Evolutionary conservation across 30 jellyfish, hydroid and myxozoan species (phyloP).

Genomic region (Turritopsis dohrnii): DNA sequence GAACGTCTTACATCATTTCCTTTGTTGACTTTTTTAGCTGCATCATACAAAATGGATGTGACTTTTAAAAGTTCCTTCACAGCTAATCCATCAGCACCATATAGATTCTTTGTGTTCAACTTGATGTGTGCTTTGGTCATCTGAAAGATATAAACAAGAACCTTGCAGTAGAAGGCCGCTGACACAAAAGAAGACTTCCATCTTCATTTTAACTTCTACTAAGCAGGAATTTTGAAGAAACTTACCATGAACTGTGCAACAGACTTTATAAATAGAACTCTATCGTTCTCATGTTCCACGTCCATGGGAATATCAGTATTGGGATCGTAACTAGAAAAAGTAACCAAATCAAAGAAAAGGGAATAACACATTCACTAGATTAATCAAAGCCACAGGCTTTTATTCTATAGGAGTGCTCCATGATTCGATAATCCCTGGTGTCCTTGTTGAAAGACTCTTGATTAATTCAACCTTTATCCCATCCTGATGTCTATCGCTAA

Average conservation of each 20-base stretch:
- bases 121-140: slow-evolving; percentile 78
- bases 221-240: too few species aligned
- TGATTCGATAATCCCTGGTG: too few species aligned
- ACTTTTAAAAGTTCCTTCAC: slow-evolving; percentile 80
- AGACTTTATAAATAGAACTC: slow-evolving; percentile 79
- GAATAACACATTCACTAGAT: too few species aligned
- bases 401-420: too few species aligned
- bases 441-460: too few species aligned
- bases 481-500: too few species aligned
- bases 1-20: slow-evolving; percentile 47
- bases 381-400: too few species aligned
- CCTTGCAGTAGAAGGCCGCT: neutral
- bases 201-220: too few species aligned
- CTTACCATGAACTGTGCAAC: slow-evolving; percentile 91
- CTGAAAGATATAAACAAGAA: slow-evolving; percentile 18
- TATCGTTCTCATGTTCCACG: slow-evolving; percentile 76
- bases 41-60: slow-evolving; percentile 75
- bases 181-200: too few species aligned
- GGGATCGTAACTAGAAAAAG: slow-evolving; percentile 79
- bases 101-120: slow-evolving; percentile 71
- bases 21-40: slow-evolving; percentile 51
- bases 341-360: neutral
- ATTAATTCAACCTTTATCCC: too few species aligned
- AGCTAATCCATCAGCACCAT: slow-evolving; percentile 93
- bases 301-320: slow-evolving; percentile 82